Percentiles rank a stretch among this genome's conserved stretches.
phyloP scores from a whole-genome alignment of 2,888 invertebrate species.

The Calliphora vomitoria region DNA sequence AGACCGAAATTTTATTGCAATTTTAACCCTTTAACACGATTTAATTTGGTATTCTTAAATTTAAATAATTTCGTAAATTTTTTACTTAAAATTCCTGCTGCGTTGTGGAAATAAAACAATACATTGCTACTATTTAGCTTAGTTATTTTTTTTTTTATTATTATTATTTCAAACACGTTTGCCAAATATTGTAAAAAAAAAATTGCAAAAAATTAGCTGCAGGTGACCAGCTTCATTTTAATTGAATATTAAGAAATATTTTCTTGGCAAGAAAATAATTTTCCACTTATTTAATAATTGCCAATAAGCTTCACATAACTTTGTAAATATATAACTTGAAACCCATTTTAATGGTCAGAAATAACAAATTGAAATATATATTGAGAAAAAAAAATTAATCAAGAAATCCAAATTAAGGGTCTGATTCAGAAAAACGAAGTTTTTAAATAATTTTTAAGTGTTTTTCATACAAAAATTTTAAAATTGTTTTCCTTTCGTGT shows the following conservation, averaged over 20 bases:
- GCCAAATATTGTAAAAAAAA: slow-evolving; percentile 25
- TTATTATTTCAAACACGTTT: slow-evolving; percentile 47
- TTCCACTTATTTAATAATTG: too few species aligned
- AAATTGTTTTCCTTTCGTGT: too few species aligned
- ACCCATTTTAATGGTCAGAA: too few species aligned
- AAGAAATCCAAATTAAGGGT: too few species aligned
- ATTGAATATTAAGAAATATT: too few species aligned
- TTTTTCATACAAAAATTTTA: too few species aligned
- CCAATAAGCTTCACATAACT: too few species aligned
- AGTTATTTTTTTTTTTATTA: slow-evolving; percentile 4
- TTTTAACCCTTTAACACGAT: slow-evolving; percentile 5
- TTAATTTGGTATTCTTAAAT: neutral
- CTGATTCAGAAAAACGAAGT: too few species aligned
- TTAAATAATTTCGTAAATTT: neutral
- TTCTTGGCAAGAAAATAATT: neutral
- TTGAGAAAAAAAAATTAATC: too few species aligned
- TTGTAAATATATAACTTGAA: too few species aligned
- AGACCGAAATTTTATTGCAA: neutral
- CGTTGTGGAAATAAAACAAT: slow-evolving; percentile 26
- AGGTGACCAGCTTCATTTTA: slow-evolving; percentile 3
- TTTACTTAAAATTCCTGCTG: slow-evolving; percentile 14
- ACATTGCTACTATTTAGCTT: neutral
- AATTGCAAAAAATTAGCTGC: neutral
- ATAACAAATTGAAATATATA: too few species aligned
- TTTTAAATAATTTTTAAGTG: too few species aligned